Conservation (phyloP, 1,140 invertebrate genomes). For the Notospermus geniculatus region DNA sequence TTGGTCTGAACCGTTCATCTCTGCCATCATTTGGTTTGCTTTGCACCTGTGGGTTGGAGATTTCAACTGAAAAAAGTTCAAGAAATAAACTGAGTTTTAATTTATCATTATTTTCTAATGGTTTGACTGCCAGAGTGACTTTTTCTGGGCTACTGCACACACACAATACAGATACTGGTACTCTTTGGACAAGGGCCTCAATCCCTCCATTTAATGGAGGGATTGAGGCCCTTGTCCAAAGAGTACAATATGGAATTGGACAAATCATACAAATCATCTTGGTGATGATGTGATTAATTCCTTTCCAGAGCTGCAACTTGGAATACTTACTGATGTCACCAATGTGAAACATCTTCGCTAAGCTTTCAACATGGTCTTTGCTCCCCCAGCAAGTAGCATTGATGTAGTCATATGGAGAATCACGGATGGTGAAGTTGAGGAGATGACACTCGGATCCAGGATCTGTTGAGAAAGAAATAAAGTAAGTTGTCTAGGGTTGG, state of each 20-base stretch:
- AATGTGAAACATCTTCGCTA: slow-evolving; percentile 33
- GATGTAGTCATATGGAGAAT: slow-evolving; percentile 38
- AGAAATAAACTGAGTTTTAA: too few species aligned
- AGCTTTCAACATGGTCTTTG: slow-evolving; percentile 28
- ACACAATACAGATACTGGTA: too few species aligned
- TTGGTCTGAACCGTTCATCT: slow-evolving; percentile 48
- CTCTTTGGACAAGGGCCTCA: too few species aligned
- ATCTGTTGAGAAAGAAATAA: slow-evolving; percentile 27
- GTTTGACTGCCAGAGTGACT: too few species aligned
- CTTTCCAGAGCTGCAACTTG: too few species aligned
- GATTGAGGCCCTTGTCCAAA: too few species aligned
- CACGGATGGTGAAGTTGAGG: slow-evolving; percentile 42
- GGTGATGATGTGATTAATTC: too few species aligned
- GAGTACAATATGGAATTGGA: too few species aligned
- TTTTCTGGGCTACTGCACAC: too few species aligned
- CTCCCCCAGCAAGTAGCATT: slow-evolving; percentile 48
- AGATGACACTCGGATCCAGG: slow-evolving; percentile 35
- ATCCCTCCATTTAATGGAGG: too few species aligned
- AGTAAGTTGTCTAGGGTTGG: neutral
- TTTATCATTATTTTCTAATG: too few species aligned
- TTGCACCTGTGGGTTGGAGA: slow-evolving; percentile 42
- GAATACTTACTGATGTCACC: slow-evolving; percentile 44
- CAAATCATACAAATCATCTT: too few species aligned
- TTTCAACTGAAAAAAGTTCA: slow-evolving; percentile 39
- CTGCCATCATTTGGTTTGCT: slow-evolving; percentile 37